Conservation (phyloP, 2,888 invertebrate species). For the Mamestra brassicae region DNA sequence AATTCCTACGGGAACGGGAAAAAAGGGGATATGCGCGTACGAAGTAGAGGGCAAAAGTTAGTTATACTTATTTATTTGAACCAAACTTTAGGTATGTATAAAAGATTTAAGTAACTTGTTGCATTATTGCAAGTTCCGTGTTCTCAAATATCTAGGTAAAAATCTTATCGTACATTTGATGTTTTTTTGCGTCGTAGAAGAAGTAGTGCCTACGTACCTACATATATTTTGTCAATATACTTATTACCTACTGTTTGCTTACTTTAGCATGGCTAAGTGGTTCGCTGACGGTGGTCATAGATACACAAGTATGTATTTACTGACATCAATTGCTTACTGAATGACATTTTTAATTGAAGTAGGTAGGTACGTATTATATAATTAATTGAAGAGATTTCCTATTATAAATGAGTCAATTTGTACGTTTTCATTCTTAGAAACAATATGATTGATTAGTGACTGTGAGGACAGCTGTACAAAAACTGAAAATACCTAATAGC, state of each 20-base stretch:
- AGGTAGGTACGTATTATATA: background rate
- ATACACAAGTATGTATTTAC: slow-evolving; percentile 42
- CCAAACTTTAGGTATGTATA: too few relatives aligned
- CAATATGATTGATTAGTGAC: background rate
- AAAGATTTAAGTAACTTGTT: background rate
- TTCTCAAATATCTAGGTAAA: background rate
- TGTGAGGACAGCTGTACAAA: background rate
- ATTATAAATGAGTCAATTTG: background rate
- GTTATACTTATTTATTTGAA: too few relatives aligned
- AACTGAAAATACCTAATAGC: slow-evolving; percentile 1
- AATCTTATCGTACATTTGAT: slow-evolving; percentile 4
- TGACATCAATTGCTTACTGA: slow-evolving; percentile 20
- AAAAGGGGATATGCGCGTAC: too few relatives aligned
- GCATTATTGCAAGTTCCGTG: slow-evolving; percentile 9
- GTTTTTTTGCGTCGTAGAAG: slow-evolving; percentile 43
- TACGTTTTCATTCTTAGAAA: background rate
- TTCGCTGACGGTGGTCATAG: slow-evolving; percentile 38
- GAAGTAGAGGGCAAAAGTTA: too few relatives aligned
- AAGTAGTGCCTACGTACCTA: slow-evolving; percentile 24
- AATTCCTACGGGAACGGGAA: too few relatives aligned
- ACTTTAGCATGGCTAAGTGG: slow-evolving; percentile 49
- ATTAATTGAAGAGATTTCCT: slow-evolving; percentile 5
- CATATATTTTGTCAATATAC: slow-evolving; percentile 59
- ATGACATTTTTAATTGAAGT: slow-evolving; percentile 28
- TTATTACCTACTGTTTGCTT: slow-evolving; percentile 52